Conservation (phyloP, 2,113 vertebrate genomes). For the Vulpes lagopus region DNA sequence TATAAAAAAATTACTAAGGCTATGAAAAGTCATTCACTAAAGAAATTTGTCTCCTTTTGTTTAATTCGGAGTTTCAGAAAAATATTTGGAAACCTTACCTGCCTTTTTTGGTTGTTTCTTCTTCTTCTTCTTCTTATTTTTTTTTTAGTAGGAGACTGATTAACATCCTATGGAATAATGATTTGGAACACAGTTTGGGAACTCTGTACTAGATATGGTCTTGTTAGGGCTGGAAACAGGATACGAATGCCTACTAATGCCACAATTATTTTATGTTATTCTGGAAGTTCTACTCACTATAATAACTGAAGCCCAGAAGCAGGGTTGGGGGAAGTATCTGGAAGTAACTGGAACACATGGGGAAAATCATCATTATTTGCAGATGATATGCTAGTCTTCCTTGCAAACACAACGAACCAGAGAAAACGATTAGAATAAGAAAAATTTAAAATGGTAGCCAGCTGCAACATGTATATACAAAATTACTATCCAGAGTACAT, state of each 20-base stretch:
- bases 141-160: neutral
- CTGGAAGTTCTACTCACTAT: neutral
- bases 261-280: neutral
- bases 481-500: neutral
- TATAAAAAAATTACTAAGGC: neutral
- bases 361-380: neutral
- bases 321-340: neutral
- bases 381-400: neutral
- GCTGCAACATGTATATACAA: neutral
- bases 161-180: neutral
- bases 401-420: neutral
- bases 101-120: neutral
- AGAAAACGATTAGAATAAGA: neutral
- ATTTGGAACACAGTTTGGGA: neutral
- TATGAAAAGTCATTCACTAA: neutral
- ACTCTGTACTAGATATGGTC: neutral
- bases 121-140: neutral
- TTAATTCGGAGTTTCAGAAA: conserved; percentile 12
- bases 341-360: neutral
- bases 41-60: neutral
- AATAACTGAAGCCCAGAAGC: neutral
- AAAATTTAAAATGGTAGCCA: neutral
- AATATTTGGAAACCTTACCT: neutral
- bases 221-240: neutral
- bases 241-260: neutral